Evolutionary conservation across 2,888 invertebrate species (phyloP).

Genomic region (Ophion ellenae): DNA sequence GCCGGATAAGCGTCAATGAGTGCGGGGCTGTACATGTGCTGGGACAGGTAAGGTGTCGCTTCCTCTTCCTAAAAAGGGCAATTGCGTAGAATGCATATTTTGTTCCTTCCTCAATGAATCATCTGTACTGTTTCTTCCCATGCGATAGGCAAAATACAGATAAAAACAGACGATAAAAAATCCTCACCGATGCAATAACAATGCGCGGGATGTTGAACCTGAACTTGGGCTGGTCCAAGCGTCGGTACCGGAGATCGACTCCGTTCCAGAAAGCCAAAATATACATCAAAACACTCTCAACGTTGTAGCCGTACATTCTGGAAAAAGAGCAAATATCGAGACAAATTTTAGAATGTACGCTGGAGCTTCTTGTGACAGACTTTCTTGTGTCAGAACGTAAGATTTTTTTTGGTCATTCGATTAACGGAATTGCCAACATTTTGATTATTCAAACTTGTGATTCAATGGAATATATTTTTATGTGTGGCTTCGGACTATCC

Average conservation of each 20-base stretch:
- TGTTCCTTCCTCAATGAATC: not conserved
- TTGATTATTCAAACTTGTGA: too few species aligned
- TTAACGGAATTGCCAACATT: too few species aligned
- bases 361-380: too few species aligned
- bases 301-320: slow-evolving; percentile 1
- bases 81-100: not conserved
- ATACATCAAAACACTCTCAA: slow-evolving; percentile 24
- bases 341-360: not conserved
- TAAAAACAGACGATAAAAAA: not conserved
- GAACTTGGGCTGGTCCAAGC: slow-evolving; percentile 48
- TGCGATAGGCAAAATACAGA: not conserved
- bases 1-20: slow-evolving; percentile 12
- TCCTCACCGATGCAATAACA: slow-evolving; percentile 9
- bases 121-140: not conserved
- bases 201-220: slow-evolving; percentile 43
- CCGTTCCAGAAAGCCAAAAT: slow-evolving; percentile 11
- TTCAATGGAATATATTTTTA: too few species aligned
- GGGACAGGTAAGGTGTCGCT: slow-evolving; percentile 18
- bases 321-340: not conserved
- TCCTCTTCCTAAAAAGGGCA: slow-evolving; percentile 10
- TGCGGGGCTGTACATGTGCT: not conserved
- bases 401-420: not conserved
- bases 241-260: slow-evolving; percentile 36
- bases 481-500: too few species aligned
- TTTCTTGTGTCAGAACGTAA: too few species aligned